These are phyloP conservation scores for Phenganax subtilis DNA, from an alignment of 92 coral and sea anemone species.

Conservation along the genomic window DNA sequence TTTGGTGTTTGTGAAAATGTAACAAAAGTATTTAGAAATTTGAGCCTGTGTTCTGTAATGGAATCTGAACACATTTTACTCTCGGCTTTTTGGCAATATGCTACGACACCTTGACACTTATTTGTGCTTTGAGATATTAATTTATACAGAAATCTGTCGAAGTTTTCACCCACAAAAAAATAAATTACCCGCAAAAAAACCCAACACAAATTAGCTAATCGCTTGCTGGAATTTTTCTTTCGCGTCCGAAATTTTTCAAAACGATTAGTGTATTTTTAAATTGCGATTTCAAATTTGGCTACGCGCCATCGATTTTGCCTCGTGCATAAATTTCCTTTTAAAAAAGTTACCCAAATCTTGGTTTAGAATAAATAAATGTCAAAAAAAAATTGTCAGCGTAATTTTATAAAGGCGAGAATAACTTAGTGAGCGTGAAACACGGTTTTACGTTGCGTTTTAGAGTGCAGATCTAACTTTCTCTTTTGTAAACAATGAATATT, in stretches of 20 bases:
- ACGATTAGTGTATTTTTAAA: constrained; percentile 19
- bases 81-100: constrained; percentile 15
- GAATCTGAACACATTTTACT: constrained; percentile 30
- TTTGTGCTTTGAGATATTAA: constrained; percentile 13
- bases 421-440: not conserved
- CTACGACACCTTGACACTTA: constrained; percentile 16
- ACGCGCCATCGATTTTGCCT: constrained; percentile 38
- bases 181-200: constrained; percentile 3
- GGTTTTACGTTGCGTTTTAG: constrained; percentile 10
- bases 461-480: constrained; percentile 33
- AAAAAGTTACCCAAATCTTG: constrained; percentile 16
- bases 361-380: not conserved
- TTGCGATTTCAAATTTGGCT: constrained; percentile 42
- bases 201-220: not conserved
- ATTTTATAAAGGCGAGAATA: constrained; percentile 16
- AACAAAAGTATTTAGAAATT: constrained; percentile 20
- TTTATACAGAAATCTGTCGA: constrained; percentile 30
- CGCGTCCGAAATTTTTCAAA: constrained; percentile 6
- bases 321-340: constrained; percentile 15
- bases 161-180: not conserved
- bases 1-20: constrained; percentile 17
- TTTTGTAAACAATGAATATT: constrained; percentile 40
- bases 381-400: constrained; percentile 5
- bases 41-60: constrained; percentile 29
- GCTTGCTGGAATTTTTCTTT: not conserved